A percentile compares a stretch with the other conserved stretches of the same genome.
Conservation (phyloP, 2,888 invertebrate genomes). For the Eudemis profundana region DNA sequence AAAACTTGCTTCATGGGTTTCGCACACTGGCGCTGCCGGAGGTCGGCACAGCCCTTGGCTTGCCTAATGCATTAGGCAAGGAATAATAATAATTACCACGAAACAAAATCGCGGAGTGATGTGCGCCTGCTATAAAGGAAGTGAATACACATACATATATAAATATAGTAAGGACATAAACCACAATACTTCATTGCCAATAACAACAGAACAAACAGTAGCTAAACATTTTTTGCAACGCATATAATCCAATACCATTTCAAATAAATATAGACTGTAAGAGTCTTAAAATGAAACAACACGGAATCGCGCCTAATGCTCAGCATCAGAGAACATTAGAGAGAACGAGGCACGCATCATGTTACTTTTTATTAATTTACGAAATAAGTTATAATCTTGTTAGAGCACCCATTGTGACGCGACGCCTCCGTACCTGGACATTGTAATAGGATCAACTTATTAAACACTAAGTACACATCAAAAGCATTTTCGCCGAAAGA, state of each 20-base stretch:
- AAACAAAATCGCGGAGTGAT: no score
- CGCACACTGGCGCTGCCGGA: no score
- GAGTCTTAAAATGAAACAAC: constrained; percentile 22
- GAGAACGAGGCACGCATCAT: constrained; percentile 15
- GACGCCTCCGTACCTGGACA: constrained; percentile 74
- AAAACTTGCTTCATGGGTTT: no score
- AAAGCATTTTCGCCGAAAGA: constrained; percentile 77
- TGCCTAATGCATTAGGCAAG: no score
- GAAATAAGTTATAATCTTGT: constrained; percentile 84
- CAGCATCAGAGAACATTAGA: constrained; percentile 9
- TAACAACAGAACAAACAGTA: no score
- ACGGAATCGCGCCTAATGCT: neutral
- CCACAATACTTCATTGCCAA: no score
- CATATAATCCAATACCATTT: neutral
- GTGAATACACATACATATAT: no score
- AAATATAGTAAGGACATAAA: no score
- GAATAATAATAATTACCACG: no score
- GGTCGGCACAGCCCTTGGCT: no score
- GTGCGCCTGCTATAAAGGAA: no score
- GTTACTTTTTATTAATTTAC: constrained; percentile 82
- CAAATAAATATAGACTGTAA: neutral
- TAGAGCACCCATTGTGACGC: constrained; percentile 78
- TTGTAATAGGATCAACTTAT: constrained; percentile 86
- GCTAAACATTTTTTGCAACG: no score
- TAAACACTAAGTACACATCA: constrained; percentile 84